Evolutionary conservation across 1,140 invertebrate genomes (phyloP).

Genomic region (Ruditapes philippinarum): DNA sequence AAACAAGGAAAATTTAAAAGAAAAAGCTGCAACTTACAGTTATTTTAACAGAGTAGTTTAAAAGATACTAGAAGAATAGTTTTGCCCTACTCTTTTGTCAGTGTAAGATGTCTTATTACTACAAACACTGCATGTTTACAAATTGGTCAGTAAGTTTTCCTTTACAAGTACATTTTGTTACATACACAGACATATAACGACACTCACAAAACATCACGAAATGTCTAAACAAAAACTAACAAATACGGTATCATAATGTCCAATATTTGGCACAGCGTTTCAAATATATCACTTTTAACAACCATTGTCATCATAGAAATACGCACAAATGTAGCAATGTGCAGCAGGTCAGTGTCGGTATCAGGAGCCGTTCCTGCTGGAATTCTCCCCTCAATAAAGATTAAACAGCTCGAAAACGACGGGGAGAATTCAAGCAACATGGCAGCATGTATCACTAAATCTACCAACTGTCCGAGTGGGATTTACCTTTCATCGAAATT

Average conservation of each 20-base stretch:
- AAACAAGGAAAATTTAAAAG: background rate
- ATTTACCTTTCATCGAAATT: constrained; percentile 3
- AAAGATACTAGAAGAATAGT: background rate
- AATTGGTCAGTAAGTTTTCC: too few species aligned
- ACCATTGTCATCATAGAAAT: background rate
- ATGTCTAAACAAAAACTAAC: too few species aligned
- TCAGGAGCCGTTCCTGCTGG: background rate
- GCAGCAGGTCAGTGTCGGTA: background rate
- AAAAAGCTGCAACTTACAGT: background rate
- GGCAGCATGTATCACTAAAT: background rate
- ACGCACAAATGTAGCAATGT: background rate
- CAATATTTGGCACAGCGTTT: background rate
- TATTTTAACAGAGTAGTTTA: background rate
- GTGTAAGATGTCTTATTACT: background rate
- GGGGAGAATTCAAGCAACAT: background rate
- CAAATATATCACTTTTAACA: background rate
- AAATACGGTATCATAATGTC: background rate
- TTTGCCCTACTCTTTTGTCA: background rate
- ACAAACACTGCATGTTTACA: background rate
- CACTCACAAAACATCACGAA: too few species aligned
- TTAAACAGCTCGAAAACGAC: background rate
- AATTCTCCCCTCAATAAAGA: background rate
- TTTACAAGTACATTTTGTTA: background rate
- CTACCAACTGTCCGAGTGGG: background rate
- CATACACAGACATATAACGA: too few species aligned